Percentiles rank a stretch among this genome's conserved stretches.
Evolutionary conservation across 2,888 invertebrate genomes (phyloP).

Genomic region (Pyrochroa serraticornis): DNA sequence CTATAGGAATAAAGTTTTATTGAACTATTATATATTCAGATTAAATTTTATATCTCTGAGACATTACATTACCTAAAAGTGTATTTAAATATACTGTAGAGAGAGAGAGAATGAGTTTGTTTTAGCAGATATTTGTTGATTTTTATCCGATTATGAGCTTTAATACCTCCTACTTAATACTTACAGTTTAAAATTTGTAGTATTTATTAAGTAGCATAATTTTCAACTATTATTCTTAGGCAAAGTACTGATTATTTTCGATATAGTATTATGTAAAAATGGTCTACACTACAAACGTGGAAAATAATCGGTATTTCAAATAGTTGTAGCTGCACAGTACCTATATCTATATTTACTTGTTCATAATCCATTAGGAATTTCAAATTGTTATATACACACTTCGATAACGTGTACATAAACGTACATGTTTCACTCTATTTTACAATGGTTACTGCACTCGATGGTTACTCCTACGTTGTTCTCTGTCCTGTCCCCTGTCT

Average conservation of each 20-base stretch:
- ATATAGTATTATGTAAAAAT: conserved; percentile 5
- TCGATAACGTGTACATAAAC: conserved; percentile 41
- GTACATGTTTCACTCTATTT: conserved; percentile 39
- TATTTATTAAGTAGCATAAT: conserved; percentile 48
- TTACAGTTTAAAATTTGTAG: conserved; percentile 44
- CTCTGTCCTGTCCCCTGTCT: conserved; percentile 9
- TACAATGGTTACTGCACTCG: conserved; percentile 50
- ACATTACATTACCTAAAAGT: conserved; percentile 46
- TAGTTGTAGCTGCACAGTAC: conserved; percentile 48
- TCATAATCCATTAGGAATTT: conserved; percentile 49
- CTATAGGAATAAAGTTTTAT: conserved; percentile 38
- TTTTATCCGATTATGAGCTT: conserved; percentile 45
- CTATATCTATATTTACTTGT: conserved; percentile 50
- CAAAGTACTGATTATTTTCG: conserved; percentile 38
- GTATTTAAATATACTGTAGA: conserved; percentile 51
- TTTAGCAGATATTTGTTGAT: conserved; percentile 45
- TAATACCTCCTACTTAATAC: conserved; percentile 37
- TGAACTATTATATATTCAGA: conserved; percentile 47
- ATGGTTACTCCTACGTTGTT: conserved; percentile 7
- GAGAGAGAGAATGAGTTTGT: conserved; percentile 36
- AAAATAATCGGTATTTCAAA: conserved; percentile 40
- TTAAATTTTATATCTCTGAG: conserved; percentile 52
- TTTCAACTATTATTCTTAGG: conserved; percentile 45
- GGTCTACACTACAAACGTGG: conserved; percentile 2
- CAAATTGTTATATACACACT: conserved; percentile 48